phyloP scores from a whole-genome alignment of 2,888 invertebrate species.

The Theristus sp. region DNA sequence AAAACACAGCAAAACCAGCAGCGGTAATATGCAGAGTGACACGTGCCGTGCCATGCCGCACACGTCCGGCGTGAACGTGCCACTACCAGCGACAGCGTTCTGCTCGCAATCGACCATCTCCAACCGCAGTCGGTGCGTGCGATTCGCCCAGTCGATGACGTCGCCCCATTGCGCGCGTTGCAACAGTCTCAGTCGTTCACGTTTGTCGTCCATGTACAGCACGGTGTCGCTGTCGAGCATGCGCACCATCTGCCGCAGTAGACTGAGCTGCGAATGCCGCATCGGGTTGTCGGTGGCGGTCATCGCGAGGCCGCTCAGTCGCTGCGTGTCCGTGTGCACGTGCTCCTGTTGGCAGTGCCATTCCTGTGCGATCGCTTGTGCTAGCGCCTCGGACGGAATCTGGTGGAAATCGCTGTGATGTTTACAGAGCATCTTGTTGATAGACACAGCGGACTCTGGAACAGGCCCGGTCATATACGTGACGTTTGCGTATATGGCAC shows the following conservation, averaged over 20 bases:
- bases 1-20: no score
- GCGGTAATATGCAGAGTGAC: no score
- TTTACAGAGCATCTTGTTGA: no score
- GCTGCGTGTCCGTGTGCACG: conserved; percentile 38
- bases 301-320: conserved; percentile 61
- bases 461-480: no score
- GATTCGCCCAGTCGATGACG: background rate
- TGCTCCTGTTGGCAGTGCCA: conserved; percentile 65
- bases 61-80: no score
- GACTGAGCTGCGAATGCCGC: no score
- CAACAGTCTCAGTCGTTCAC: background rate
- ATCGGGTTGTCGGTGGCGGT: conserved; percentile 39
- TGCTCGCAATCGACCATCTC: background rate
- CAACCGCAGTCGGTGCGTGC: background rate
- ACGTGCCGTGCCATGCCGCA: no score
- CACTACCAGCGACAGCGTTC: no score
- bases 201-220: background rate
- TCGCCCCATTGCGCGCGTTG: background rate
- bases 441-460: no score
- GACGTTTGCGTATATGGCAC: no score
- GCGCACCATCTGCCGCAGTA: conserved; percentile 44
- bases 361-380: conserved; percentile 72
- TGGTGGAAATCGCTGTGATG: no score
- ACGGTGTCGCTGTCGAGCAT: background rate
- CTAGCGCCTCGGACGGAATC: conserved; percentile 37